These are phyloP conservation scores for Lophotriccus pileatus DNA, from an alignment of 2,797 vertebrate genomes.

Conservation along the genomic window DNA sequence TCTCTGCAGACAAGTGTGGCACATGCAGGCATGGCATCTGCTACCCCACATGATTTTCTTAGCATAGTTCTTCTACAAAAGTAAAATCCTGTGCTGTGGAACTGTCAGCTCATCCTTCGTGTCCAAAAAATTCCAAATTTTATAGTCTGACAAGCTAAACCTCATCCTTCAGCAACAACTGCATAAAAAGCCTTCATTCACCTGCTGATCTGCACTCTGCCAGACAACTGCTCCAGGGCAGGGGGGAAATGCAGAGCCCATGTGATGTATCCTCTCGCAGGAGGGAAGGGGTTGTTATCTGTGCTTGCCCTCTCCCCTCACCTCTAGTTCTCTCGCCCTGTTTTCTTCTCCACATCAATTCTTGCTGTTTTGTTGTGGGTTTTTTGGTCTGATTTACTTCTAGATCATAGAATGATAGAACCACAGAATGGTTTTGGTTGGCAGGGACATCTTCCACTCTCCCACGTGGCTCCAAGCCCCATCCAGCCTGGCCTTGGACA, in stretches of 20 bases:
- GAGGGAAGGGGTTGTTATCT: background rate
- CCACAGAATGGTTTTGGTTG: background rate
- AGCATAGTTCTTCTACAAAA: background rate
- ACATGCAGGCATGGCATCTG: background rate
- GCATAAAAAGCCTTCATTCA: background rate
- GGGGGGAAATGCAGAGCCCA: background rate
- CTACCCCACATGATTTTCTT: background rate
- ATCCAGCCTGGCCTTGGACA: background rate
- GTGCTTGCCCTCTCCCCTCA: background rate
- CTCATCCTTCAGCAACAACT: background rate
- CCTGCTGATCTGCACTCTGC: background rate
- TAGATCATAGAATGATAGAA: background rate
- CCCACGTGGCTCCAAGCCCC: background rate
- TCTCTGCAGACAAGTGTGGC: background rate
- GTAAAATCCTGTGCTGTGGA: background rate
- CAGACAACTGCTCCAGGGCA: background rate
- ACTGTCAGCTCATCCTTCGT: background rate
- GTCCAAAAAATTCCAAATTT: background rate
- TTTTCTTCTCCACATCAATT: background rate
- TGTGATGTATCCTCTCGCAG: too few species aligned
- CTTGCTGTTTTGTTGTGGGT: background rate
- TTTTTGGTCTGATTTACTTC: background rate
- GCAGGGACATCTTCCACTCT: background rate
- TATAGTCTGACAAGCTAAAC: rapidly evolving
- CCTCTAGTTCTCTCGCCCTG: background rate